Percentiles rank a stretch among this genome's conserved stretches.
phyloP scores from a whole-genome alignment of 2,888 invertebrate species.

The Bembecia ichneumoniformis region DNA sequence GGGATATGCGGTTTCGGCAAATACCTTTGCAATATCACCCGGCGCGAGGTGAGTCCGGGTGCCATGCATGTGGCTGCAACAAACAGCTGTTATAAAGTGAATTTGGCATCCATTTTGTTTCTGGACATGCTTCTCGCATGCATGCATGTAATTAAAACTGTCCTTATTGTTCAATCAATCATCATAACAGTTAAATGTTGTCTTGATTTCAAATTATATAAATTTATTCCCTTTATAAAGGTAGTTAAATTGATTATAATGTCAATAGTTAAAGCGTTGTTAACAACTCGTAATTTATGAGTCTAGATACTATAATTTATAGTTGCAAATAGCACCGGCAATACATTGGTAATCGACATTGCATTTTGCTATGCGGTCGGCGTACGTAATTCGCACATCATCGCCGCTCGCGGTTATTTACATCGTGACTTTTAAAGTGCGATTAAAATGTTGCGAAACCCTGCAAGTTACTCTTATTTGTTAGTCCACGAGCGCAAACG shows the following conservation, averaged over 20 bases:
- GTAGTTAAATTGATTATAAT: no score
- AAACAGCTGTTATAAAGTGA: no score
- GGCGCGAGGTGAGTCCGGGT: no score
- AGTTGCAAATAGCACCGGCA: slow-evolving; percentile 8
- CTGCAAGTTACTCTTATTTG: slow-evolving; percentile 39
- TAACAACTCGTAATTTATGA: slow-evolving; percentile 7
- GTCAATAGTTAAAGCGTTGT: neutral
- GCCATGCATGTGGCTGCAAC: no score
- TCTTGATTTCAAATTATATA: slow-evolving; percentile 5
- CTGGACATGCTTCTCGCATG: no score
- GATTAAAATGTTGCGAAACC: slow-evolving; percentile 48
- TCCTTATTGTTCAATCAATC: neutral
- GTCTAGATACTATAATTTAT: neutral
- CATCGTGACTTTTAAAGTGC: slow-evolving; percentile 18
- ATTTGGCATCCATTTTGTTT: no score
- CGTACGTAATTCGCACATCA: slow-evolving; percentile 18
- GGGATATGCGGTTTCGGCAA: no score
- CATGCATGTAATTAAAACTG: slow-evolving; percentile 1
- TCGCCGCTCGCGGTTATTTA: neutral
- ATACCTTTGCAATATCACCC: no score
- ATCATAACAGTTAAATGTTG: slow-evolving; percentile 3
- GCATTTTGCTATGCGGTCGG: slow-evolving; percentile 12
- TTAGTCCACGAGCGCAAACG: slow-evolving; percentile 39
- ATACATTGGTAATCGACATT: slow-evolving; percentile 9
- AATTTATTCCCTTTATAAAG: no score